phyloP scores from a whole-genome alignment of 1,140 invertebrate species.

The Bombus cullumanus region DNA sequence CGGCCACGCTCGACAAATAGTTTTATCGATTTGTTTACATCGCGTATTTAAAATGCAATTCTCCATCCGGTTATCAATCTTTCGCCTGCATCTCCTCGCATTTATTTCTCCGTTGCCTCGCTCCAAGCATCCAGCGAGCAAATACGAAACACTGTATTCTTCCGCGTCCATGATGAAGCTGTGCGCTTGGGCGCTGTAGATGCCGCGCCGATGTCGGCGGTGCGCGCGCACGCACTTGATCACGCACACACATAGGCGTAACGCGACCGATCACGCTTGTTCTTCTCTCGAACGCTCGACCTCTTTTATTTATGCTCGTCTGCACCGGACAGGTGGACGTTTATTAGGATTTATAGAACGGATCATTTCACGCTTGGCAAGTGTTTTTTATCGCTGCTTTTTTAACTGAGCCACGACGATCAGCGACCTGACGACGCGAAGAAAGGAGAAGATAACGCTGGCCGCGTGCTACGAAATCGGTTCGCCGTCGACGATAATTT shows the following conservation, averaged over 20 bases:
- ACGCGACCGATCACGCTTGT: conserved; percentile 53
- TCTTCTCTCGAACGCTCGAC: conserved; percentile 50
- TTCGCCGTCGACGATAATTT: conserved; percentile 10
- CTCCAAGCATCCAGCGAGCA: not conserved
- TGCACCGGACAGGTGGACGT: conserved; percentile 77
- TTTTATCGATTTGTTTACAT: conserved; percentile 46
- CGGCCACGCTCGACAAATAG: not conserved
- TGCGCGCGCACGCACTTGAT: conserved; percentile 69
- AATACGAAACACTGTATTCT: conserved; percentile 35
- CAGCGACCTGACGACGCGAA: conserved; percentile 16
- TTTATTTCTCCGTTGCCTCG: not conserved
- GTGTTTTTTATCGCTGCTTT: conserved; percentile 68
- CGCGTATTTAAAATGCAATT: conserved; percentile 43
- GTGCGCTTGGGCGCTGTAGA: conserved; percentile 47
- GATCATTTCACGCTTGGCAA: conserved; percentile 75
- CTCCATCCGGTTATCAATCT: conserved; percentile 32
- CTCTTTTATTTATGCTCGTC: conserved; percentile 77
- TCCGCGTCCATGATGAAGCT: conserved; percentile 74
- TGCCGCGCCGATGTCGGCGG: not conserved
- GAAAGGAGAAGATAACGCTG: not conserved
- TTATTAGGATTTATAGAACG: conserved; percentile 82
- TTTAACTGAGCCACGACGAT: conserved; percentile 76
- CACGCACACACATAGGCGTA: conserved; percentile 57
- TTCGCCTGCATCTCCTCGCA: conserved; percentile 13
- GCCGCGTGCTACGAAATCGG: not conserved